These are phyloP conservation scores for Panthera tigris DNA, from an alignment of 2,113 vertebrate species.

Conservation along the genomic window DNA sequence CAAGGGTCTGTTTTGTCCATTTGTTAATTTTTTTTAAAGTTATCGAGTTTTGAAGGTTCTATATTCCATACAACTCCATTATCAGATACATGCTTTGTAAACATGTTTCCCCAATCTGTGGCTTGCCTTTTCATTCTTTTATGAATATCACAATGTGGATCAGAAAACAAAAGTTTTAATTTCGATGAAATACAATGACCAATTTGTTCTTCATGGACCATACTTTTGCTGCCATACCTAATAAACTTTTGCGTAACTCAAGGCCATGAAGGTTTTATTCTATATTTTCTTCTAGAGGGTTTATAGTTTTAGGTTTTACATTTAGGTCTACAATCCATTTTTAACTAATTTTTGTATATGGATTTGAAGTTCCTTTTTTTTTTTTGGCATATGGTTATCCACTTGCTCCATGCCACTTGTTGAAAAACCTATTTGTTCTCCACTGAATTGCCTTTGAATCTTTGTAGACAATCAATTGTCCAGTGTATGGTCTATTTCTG, in stretches of 20 bases:
- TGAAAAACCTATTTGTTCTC: neutral
- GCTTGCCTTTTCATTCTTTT: neutral
- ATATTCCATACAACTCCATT: neutral
- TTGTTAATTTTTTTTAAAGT: neutral
- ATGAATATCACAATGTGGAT: neutral
- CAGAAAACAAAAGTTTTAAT: neutral
- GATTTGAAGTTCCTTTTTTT: neutral
- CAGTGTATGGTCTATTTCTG: neutral
- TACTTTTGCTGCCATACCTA: neutral
- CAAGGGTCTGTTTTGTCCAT: neutral
- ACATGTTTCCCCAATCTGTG: neutral
- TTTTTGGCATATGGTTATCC: neutral
- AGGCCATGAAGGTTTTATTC: neutral
- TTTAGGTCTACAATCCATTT: neutral
- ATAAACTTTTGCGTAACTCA: neutral
- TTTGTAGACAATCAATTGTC: neutral
- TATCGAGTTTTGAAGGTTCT: neutral
- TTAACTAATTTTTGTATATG: neutral
- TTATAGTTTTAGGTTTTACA: neutral
- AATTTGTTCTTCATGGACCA: neutral
- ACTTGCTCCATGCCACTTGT: neutral
- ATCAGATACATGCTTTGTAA: neutral
- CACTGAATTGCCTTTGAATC: neutral
- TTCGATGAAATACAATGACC: neutral
- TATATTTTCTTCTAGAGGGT: neutral